phyloP scores from a whole-genome alignment of 2,113 vertebrate species.

The Aramus guarauna region DNA sequence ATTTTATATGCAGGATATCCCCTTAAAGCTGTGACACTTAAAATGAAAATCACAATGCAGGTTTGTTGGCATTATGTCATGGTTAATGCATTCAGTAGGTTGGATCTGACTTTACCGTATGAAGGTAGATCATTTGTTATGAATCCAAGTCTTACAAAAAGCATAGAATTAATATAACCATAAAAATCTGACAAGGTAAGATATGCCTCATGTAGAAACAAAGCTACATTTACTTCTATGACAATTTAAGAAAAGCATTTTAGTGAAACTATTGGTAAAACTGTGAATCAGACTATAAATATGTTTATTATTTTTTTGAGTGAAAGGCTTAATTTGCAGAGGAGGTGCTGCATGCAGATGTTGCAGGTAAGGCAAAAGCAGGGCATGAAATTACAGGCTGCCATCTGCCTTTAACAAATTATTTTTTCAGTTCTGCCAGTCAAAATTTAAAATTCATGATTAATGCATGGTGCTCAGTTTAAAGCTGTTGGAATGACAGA shows the following conservation, averaged over 20 bases:
- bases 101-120: background rate
- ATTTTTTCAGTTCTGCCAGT: slow-evolving; percentile 19
- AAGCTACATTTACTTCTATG: background rate
- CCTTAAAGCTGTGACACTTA: background rate
- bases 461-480: slow-evolving; percentile 8
- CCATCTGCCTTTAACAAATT: background rate
- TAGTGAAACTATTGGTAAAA: background rate
- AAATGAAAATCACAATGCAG: background rate
- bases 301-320: background rate
- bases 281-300: slow-evolving; percentile 12
- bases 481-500: slow-evolving; percentile 27
- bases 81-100: background rate
- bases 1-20: background rate
- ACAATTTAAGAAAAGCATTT: background rate
- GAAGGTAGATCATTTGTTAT: background rate
- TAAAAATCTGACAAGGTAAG: background rate
- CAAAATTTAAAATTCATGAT: background rate
- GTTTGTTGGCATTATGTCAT: background rate
- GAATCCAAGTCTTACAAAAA: background rate
- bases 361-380: slow-evolving; percentile 35
- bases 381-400: background rate
- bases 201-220: background rate
- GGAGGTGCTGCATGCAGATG: background rate
- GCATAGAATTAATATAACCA: background rate
- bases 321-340: slow-evolving; percentile 29